Base-by-base conservation (phyloP, 2,113 vertebrate genomes). In the Thymallus thymallus region DNA sequence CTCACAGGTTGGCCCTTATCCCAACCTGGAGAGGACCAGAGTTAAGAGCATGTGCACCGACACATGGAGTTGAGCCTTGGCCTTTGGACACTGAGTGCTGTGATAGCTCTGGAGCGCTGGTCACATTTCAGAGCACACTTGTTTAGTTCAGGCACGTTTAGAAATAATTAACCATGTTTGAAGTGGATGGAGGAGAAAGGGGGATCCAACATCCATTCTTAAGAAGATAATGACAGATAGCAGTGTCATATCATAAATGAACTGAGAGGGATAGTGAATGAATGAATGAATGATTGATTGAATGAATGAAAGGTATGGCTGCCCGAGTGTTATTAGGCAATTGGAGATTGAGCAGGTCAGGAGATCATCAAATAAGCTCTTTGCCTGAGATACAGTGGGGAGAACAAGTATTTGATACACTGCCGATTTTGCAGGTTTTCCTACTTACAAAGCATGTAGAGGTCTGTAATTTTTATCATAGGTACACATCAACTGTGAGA, bases 81-180 rank as follows among this genome's bases (percentile, higher is more conserved):
- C 90, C 92, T 89, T 91, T 92, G 88, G 74, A 64, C 26, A n/a
- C 60, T 23, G 2, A 60, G 86, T 82, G 51, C 24, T 88, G 85
- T 62, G 78, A 82, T 84, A 83, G 82, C 78, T 81, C 51, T 58
- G 16, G 48, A 76, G 74, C 76, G 72, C 58, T 71, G 72, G 76
- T 90, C 88, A 87, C 82, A 88, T 89, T 89, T 88, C 78, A 79
- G 72, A 75, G 74, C 84, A 88, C 58, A 79, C 70, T 82, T 63
- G 9, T 41, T 41, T 10, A 3, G 35, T 66, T 55, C 56, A 16
- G 76, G 18, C 75, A 58, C 60, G 56, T 68, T 78, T 79, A 86
- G 70, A 85, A 91, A 91, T 83, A 80, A 92, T 92, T 90, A 92
- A 92, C 86, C 61, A 32, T 67, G 45, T 58, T 62, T 64, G 73